Evolutionary conservation across 2,797 vertebrate species (phyloP).

Genomic region (Lepidocolaptes lacrymiger): DNA sequence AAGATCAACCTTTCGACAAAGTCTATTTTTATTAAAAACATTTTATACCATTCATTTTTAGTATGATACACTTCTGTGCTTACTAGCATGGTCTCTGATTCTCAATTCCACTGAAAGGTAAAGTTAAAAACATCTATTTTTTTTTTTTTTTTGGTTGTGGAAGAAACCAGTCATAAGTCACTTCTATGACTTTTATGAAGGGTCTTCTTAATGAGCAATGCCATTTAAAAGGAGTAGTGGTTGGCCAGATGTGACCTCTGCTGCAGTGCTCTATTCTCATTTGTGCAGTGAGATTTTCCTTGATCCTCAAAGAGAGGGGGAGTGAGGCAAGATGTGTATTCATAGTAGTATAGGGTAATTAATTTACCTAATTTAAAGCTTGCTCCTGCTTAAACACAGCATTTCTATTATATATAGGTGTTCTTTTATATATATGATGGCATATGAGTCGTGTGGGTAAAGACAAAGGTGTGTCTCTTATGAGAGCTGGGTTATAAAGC

Average conservation of each 20-base stretch:
- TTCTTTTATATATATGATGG: not conserved
- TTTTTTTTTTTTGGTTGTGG: not conserved
- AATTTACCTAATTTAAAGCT: not conserved
- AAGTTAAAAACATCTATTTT: not conserved
- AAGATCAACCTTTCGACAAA: not conserved
- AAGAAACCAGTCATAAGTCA: not conserved
- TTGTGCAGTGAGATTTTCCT: not conserved
- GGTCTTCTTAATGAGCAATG: not conserved
- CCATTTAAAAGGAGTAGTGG: not conserved
- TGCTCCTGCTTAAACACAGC: not conserved
- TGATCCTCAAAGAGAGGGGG: not conserved
- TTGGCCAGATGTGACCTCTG: not conserved
- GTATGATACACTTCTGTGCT: not conserved
- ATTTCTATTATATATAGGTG: not conserved
- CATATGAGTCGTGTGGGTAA: not conserved
- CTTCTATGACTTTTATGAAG: not conserved
- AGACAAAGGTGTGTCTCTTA: not conserved
- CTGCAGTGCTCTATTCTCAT: not conserved
- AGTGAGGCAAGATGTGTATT: not conserved
- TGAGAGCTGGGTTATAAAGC: not conserved
- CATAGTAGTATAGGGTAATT: not conserved
- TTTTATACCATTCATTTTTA: not conserved
- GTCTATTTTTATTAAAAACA: not conserved
- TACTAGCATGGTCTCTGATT: not conserved
- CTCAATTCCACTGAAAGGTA: not conserved